These are phyloP conservation scores for Drosophila mettleri DNA, from an alignment of 2,888 invertebrate species.

Conservation along the genomic window DNA sequence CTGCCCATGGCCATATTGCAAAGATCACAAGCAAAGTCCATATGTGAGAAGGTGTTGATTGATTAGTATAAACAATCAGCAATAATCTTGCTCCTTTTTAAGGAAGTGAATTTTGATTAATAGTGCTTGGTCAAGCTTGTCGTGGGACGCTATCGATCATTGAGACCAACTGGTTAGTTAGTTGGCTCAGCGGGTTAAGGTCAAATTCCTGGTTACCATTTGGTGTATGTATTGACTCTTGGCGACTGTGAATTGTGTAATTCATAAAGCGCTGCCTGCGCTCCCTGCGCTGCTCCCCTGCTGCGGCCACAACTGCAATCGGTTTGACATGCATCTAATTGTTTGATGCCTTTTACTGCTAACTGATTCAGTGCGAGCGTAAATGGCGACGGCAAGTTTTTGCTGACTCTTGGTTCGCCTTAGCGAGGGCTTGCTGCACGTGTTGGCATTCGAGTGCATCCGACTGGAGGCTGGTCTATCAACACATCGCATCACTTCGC, in stretches of 20 bases:
- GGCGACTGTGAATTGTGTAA: slow-evolving; percentile 22
- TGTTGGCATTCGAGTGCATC: slow-evolving; percentile 71
- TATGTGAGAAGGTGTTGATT: slow-evolving; percentile 13
- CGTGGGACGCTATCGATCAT: slow-evolving; percentile 1
- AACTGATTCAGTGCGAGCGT: slow-evolving; percentile 55
- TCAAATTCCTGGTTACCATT: slow-evolving; percentile 28
- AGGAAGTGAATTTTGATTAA: slow-evolving; percentile 8
- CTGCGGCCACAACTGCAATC: slow-evolving; percentile 47
- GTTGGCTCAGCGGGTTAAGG: slow-evolving; percentile 32
- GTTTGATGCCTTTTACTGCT: slow-evolving; percentile 74
- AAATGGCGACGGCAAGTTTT: slow-evolving; percentile 69
- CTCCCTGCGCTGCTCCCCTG: no score
- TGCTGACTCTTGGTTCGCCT: slow-evolving; percentile 44
- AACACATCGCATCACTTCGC: slow-evolving; percentile 15
- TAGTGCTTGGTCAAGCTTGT: slow-evolving; percentile 1
- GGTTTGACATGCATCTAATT: slow-evolving; percentile 72
- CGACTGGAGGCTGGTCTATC: slow-evolving; percentile 25
- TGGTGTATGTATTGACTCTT: slow-evolving; percentile 8
- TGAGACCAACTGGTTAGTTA: slow-evolving; percentile 13
- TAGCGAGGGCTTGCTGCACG: slow-evolving; percentile 60
- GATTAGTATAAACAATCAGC: slow-evolving; percentile 13
- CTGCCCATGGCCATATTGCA: slow-evolving; percentile 4
- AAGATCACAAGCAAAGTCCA: background rate
- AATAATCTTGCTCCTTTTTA: background rate
- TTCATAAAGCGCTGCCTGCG: slow-evolving; percentile 22